Percentiles rank a stretch among this genome's conserved stretches.
Evolutionary conservation across 1,140 invertebrate genomes (phyloP).

Genomic region (Ooceraea biroi): DNA sequence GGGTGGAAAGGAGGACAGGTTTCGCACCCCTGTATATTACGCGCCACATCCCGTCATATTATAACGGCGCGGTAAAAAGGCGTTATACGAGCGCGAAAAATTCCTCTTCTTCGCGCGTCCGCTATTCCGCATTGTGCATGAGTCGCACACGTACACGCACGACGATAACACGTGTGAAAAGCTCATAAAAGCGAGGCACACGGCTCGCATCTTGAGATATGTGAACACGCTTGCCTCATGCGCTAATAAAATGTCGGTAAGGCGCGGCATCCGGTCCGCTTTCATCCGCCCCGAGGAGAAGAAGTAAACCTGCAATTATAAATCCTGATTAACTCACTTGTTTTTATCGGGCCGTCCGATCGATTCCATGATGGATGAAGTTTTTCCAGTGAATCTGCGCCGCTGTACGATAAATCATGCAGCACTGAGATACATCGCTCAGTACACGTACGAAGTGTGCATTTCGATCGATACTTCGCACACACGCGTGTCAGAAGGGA

Average conservation of each 20-base stretch:
- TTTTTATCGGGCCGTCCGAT: slow-evolving; percentile 50
- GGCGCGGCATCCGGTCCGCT: not conserved
- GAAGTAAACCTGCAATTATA: slow-evolving; percentile 48
- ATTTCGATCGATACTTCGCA: slow-evolving; percentile 35
- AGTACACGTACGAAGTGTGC: not conserved
- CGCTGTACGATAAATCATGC: slow-evolving; percentile 47
- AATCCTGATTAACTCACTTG: slow-evolving; percentile 35
- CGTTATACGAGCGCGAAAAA: slow-evolving; percentile 53
- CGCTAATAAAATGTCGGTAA: slow-evolving; percentile 45
- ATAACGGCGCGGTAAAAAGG: slow-evolving; percentile 35
- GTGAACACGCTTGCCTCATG: not conserved
- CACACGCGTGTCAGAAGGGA: not conserved
- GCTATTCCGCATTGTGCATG: slow-evolving; percentile 42
- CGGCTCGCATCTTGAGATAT: not conserved
- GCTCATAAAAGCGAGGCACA: slow-evolving; percentile 43
- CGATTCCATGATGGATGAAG: slow-evolving; percentile 52
- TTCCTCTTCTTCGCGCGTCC: slow-evolving; percentile 6
- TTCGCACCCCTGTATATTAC: slow-evolving; percentile 37
- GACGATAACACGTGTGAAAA: slow-evolving; percentile 23
- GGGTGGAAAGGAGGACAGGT: slow-evolving; percentile 1
- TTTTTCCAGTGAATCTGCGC: slow-evolving; percentile 24
- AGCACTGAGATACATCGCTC: slow-evolving; percentile 35
- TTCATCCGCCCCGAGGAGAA: slow-evolving; percentile 25
- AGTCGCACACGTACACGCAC: slow-evolving; percentile 8
- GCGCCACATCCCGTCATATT: slow-evolving; percentile 33